Evolutionary conservation across 2,113 vertebrate genomes (phyloP).

Genomic region (Centropristis striata): DNA sequence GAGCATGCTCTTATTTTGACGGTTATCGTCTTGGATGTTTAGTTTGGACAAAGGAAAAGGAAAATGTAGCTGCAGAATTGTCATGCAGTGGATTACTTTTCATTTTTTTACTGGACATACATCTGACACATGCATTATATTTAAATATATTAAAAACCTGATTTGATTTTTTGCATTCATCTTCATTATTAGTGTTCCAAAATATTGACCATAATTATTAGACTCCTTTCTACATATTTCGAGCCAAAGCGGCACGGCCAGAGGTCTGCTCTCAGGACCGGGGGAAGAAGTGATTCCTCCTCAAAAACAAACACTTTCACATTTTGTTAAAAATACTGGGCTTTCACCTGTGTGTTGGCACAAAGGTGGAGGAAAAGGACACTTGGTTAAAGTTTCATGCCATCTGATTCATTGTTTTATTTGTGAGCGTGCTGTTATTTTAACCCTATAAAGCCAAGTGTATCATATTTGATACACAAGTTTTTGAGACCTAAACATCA

Average conservation of each 20-base stretch:
- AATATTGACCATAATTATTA: neutral
- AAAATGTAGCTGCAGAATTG: neutral
- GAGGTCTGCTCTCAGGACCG: neutral
- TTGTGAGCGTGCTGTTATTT: neutral
- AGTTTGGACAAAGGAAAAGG: neutral
- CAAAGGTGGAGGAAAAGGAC: neutral
- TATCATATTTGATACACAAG: no score
- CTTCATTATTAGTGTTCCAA: neutral
- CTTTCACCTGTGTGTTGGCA: neutral
- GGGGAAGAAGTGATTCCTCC: constrained; percentile 22
- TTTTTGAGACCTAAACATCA: no score
- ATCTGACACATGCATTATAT: neutral
- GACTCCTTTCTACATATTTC: neutral
- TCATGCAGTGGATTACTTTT: neutral
- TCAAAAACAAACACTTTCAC: constrained; percentile 41
- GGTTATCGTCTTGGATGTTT: neutral
- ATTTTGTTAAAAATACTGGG: constrained; percentile 9
- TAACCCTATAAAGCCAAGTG: no score
- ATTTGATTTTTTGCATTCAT: neutral
- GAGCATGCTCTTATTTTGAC: neutral
- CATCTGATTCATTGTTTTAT: neutral
- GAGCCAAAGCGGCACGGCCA: constrained; percentile 28
- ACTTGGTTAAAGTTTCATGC: neutral
- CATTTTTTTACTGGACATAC: neutral
- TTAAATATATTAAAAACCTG: no score